Base-by-base conservation (phyloP, 2,113 vertebrate genomes). In the Okapia johnstoni region DNA sequence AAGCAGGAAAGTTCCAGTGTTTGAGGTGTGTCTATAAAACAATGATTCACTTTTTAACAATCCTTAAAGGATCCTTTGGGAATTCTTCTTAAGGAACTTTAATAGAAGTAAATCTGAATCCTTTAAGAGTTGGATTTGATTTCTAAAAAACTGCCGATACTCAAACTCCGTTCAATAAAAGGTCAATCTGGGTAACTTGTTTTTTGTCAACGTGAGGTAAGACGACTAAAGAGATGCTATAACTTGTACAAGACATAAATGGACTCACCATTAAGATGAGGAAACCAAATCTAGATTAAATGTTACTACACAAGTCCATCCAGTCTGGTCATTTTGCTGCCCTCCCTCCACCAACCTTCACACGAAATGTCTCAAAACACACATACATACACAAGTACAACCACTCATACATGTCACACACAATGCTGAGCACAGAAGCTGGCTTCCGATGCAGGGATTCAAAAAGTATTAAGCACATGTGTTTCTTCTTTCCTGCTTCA, bases 161-260 rank as follows among this genome's bases (percentile, higher is more conserved):
- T 79, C 57, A 30, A 97, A 94, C 43, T 83, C 60, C 40, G 2
- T 23, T 89, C 73, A 60, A 76, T 77, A 60, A 90, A 96, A 83
- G 33, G 55, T 83, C 26, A 77, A 40, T 25, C 60, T 36, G 55
- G 26, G 21, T 40, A 84, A 95, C 57, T 21, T 33, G 23, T 50
- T 55, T 43, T 95, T 83, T 79, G 85, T 95, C 88, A 90, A 92
- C 30, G 33, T 76, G n/a, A 91, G n/a, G n/a, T 81, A 63, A 88
- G 76, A 58, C 30, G 30, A 60, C 66, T 83, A 89, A 88, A 93
- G 58, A 94, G 50, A 93, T n/a, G n/a, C 46, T 48, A 57, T 79
- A 58, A 58, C 81, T 66, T 84, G 40, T 50, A 46, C 5, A 73
- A 46, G 28, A 46, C n/a, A 84, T 58, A 57, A 91, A 63, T 8